These are phyloP conservation scores for Stramonita haemastoma DNA, from an alignment of 2,888 invertebrate species.

Conservation along the genomic window DNA sequence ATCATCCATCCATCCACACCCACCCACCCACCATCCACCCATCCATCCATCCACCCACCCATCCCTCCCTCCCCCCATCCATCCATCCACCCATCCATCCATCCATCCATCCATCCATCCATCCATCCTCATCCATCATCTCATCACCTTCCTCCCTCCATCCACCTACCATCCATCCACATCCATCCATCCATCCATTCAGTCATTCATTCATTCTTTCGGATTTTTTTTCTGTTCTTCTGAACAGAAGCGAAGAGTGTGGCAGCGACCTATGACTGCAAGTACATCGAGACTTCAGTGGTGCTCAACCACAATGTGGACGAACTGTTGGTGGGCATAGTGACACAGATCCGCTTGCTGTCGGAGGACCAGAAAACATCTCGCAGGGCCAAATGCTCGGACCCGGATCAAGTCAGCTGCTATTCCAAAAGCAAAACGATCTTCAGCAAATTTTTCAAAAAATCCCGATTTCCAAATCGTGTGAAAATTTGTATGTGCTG, in stretches of 20 bases:
- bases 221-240: neutral
- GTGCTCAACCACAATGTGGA: conserved; percentile 98
- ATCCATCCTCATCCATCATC: too few relatives aligned
- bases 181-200: too few relatives aligned
- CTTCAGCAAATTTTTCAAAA: conserved; percentile 68
- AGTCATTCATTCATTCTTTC: too few relatives aligned
- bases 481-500: conserved; percentile 80
- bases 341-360: conserved; percentile 90
- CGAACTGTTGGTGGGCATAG: conserved; percentile 93
- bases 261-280: conserved; percentile 94
- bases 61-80: too few relatives aligned
- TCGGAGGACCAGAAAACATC: neutral
- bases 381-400: conserved; percentile 31
- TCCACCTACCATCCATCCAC: too few relatives aligned
- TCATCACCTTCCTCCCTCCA: too few relatives aligned
- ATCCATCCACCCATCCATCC: too few relatives aligned
- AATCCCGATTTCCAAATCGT: conserved; percentile 78
- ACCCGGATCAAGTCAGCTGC: conserved; percentile 52
- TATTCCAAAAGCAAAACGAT: conserved; percentile 62
- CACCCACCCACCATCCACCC: too few relatives aligned
- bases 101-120: too few relatives aligned
- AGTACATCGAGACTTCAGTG: conserved; percentile 96
- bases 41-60: too few relatives aligned
- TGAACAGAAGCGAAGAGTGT: conserved; percentile 92
- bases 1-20: too few relatives aligned